A percentile compares a stretch with the other conserved stretches of the same genome.
Evolutionary conservation across 2,888 invertebrate species (phyloP).

Genomic region (Synanthedon formicaeformis): DNA sequence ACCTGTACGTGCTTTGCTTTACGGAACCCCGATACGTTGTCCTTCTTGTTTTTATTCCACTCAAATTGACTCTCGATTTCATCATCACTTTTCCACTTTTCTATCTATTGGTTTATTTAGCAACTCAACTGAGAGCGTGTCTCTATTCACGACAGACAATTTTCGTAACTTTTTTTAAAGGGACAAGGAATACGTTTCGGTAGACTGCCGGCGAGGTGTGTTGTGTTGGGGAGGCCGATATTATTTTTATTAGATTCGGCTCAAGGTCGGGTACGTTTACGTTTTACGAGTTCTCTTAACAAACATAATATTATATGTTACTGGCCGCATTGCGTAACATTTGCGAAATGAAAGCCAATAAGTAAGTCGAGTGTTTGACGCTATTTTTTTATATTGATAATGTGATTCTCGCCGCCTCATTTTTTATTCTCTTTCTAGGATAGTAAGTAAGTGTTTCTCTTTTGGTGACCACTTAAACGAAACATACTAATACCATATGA

Average conservation of each 20-base stretch:
- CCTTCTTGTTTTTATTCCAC: conserved; percentile 23
- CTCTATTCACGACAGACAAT: too few relatives aligned
- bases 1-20: not conserved
- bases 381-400: too few relatives aligned
- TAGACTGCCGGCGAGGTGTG: not conserved
- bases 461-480: too few relatives aligned
- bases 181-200: conserved; percentile 4
- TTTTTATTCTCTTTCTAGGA: too few relatives aligned
- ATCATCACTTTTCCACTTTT: too few relatives aligned
- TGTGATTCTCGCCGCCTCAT: too few relatives aligned
- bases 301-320: conserved; percentile 20
- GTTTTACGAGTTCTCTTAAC: conserved; percentile 26
- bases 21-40: conserved; percentile 14
- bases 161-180: conserved; percentile 2
- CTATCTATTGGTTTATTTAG: too few relatives aligned
- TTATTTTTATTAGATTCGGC: conserved; percentile 15
- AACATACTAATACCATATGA: too few relatives aligned
- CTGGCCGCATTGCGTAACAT: conserved; percentile 39
- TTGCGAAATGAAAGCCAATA: conserved; percentile 2
- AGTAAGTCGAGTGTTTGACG: too few relatives aligned
- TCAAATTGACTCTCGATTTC: conserved; percentile 9
- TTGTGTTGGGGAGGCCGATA: conserved; percentile 2
- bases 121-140: too few relatives aligned
- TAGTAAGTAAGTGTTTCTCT: too few relatives aligned
- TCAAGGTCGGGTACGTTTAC: conserved; percentile 31